These are phyloP conservation scores for Melangyna quadrimaculata DNA, from an alignment of 2,888 invertebrate genomes.

Conservation along the genomic window DNA sequence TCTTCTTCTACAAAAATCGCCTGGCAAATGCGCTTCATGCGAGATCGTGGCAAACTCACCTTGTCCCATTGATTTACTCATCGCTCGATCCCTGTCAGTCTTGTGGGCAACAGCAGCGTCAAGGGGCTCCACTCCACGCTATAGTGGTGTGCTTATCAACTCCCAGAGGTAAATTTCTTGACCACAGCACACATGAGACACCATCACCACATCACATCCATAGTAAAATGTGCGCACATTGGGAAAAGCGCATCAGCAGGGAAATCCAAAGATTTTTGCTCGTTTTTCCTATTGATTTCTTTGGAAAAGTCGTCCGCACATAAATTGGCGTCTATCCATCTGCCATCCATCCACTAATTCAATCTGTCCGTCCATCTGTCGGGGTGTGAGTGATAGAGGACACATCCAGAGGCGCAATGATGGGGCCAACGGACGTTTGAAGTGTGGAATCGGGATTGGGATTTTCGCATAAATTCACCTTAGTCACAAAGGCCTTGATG, in stretches of 20 bases:
- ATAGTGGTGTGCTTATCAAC: slow-evolving; percentile 43
- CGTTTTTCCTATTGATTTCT: slow-evolving; percentile 31
- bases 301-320: slow-evolving; percentile 50
- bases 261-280: slow-evolving; percentile 42
- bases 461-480: slow-evolving; percentile 61
- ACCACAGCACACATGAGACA: neutral
- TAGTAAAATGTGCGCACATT: neutral
- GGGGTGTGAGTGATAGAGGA: slow-evolving; percentile 47
- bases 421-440: neutral
- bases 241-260: slow-evolving; percentile 54
- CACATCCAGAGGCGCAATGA: neutral
- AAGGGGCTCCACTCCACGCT: slow-evolving; percentile 17
- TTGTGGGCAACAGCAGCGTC: slow-evolving; percentile 48
- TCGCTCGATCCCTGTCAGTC: slow-evolving; percentile 47
- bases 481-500: neutral
- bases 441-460: slow-evolving; percentile 55
- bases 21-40: neutral
- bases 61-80: slow-evolving; percentile 69
- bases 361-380: slow-evolving; percentile 37
- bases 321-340: slow-evolving; percentile 70
- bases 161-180: slow-evolving; percentile 28
- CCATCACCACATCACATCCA: neutral
- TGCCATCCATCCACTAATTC: slow-evolving; percentile 58
- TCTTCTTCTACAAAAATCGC: neutral
- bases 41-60: slow-evolving; percentile 42